phyloP scores from a whole-genome alignment of 2,113 vertebrate genomes.

The Meriones unguiculatus region DNA sequence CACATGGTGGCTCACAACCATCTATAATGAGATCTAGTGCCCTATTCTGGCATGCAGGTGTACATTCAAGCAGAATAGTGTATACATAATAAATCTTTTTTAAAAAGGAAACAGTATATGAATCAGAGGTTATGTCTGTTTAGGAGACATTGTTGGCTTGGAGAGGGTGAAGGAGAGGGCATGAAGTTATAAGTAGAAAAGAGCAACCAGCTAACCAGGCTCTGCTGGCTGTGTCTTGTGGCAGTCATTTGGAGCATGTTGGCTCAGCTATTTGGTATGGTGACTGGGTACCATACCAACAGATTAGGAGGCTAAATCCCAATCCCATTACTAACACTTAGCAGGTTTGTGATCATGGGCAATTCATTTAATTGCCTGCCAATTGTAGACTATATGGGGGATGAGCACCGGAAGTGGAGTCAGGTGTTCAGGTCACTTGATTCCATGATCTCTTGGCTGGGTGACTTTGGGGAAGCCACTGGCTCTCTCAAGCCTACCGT shows the following conservation, averaged over 20 bases:
- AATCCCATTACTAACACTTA: constrained; percentile 71
- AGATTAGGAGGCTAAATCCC: constrained; percentile 34
- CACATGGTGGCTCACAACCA: too few species aligned
- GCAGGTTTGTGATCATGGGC: constrained; percentile 71
- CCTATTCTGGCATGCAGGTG: too few species aligned
- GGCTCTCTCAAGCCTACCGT: constrained; percentile 31
- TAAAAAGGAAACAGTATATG: too few species aligned
- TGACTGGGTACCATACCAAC: constrained; percentile 22
- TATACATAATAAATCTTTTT: too few species aligned
- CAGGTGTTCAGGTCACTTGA: constrained; percentile 53
- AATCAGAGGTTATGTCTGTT: background rate
- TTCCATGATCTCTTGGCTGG: constrained; percentile 53
- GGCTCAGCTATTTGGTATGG: constrained; percentile 60
- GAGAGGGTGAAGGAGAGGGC: background rate
- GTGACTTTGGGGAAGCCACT: constrained; percentile 52
- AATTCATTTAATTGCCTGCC: constrained; percentile 76
- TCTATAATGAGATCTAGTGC: too few species aligned
- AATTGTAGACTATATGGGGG: constrained; percentile 67
- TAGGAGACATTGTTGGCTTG: constrained; percentile 1
- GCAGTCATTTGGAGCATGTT: constrained; percentile 53
- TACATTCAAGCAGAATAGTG: too few species aligned
- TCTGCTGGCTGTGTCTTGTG: background rate
- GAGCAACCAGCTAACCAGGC: background rate
- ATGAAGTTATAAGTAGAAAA: background rate
- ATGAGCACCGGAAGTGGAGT: constrained; percentile 62